These are phyloP conservation scores for Peromyscus californicus DNA, from an alignment of 2,113 vertebrate genomes.

Conservation along the genomic window DNA sequence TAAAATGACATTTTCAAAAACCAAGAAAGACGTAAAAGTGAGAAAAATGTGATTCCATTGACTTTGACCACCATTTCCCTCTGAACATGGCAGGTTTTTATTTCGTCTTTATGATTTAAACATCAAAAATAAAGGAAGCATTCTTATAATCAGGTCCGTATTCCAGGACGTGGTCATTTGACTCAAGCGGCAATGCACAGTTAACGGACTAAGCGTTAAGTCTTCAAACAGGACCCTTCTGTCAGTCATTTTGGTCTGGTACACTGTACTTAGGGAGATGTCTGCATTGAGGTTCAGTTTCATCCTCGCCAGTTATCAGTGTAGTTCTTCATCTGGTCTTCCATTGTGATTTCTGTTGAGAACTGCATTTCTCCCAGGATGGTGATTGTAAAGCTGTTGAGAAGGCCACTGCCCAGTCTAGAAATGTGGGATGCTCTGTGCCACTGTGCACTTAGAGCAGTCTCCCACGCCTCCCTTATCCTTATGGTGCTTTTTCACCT, in stretches of 20 bases:
- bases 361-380: neutral
- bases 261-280: neutral
- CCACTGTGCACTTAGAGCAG: neutral
- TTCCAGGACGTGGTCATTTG: neutral
- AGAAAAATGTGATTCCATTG: neutral
- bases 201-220: neutral
- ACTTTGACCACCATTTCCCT: neutral
- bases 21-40: neutral
- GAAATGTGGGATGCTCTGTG: neutral
- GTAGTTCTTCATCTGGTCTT: neutral
- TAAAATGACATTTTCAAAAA: neutral
- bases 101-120: slow-evolving; percentile 1
- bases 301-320: neutral
- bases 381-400: neutral
- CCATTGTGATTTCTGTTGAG: neutral
- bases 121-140: slow-evolving; percentile 18
- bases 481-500: neutral
- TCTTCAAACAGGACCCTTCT: neutral
- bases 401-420: neutral
- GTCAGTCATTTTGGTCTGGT: neutral
- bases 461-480: neutral
- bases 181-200: neutral
- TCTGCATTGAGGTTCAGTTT: neutral
- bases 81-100: neutral
- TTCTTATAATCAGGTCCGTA: neutral